phyloP scores from a whole-genome alignment of 2,797 vertebrate species.

The Crax fasciolata region DNA sequence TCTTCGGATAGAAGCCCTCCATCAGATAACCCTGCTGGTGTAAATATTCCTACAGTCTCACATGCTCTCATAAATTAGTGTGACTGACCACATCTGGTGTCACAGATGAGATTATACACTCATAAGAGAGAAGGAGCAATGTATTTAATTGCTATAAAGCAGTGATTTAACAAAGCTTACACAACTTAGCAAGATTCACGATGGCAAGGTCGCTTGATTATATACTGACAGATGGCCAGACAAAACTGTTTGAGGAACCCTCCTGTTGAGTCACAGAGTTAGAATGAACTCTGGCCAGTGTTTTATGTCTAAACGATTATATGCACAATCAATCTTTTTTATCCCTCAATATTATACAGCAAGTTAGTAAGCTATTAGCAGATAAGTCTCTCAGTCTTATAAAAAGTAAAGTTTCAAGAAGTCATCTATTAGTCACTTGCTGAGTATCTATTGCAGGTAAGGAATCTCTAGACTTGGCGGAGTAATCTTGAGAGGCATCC shows the following conservation, averaged over 20 bases:
- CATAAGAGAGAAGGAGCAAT: no score
- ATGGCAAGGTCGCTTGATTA: neutral
- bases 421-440: neutral
- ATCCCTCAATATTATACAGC: neutral
- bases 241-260: neutral
- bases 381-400: neutral
- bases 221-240: neutral
- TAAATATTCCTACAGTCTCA: neutral
- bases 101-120: no score
- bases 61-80: neutral
- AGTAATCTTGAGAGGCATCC: neutral
- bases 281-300: neutral
- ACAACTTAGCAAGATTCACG: no score
- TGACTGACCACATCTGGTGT: neutral
- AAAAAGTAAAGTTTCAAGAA: neutral
- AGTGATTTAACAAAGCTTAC: no score
- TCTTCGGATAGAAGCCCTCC: neutral
- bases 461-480: neutral
- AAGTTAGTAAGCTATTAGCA: neutral
- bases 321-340: neutral
- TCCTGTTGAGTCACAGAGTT: neutral
- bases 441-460: neutral
- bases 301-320: neutral
- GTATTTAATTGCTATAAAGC: no score
- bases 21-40: neutral